Conservation (phyloP, 2,888 invertebrate genomes). For the Conistra vaccinii region DNA sequence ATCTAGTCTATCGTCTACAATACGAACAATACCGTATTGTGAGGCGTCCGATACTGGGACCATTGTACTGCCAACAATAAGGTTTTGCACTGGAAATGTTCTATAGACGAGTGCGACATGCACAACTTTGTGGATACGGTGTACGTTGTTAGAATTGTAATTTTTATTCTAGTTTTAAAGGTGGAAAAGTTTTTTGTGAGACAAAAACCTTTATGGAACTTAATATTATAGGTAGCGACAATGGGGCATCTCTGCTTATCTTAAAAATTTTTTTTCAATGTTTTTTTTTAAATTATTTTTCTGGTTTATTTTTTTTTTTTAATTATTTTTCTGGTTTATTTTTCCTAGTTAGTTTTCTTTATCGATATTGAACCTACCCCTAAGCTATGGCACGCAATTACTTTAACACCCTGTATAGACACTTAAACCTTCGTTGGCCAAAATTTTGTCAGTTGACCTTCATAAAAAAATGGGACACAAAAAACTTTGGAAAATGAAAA, state of each 20-base stretch:
- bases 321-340: no score
- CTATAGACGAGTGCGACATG: constrained; percentile 45
- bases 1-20: constrained; percentile 61
- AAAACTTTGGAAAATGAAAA: no score
- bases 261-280: no score
- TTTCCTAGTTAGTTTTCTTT: no score
- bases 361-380: no score
- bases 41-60: constrained; percentile 57
- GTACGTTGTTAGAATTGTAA: constrained; percentile 33
- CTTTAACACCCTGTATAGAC: no score
- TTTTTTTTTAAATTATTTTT: no score
- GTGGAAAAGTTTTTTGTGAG: background rate
- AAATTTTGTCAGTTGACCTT: background rate
- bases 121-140: constrained; percentile 55
- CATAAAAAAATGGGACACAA: no score
- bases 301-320: no score
- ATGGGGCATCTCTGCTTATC: background rate
- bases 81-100: constrained; percentile 66
- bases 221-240: background rate
- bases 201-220: background rate
- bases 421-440: background rate
- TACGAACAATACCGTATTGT: constrained; percentile 66
- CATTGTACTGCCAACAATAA: constrained; percentile 66
- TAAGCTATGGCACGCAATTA: no score
- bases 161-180: constrained; percentile 11